Evolutionary conservation across 2,888 invertebrate genomes (phyloP).

Genomic region (Panopea generosa): DNA sequence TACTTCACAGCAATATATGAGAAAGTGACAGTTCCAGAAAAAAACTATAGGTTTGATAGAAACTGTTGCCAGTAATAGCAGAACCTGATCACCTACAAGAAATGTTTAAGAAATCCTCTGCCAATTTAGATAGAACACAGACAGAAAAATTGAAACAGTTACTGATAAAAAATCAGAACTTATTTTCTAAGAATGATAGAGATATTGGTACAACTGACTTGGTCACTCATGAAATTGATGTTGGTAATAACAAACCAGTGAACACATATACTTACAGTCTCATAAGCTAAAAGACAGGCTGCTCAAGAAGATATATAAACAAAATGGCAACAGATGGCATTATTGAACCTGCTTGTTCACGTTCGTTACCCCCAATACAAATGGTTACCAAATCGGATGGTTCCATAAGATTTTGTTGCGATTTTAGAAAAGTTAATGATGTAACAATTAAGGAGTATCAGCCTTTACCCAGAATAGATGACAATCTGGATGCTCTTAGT

Average conservation of each 20-base stretch:
- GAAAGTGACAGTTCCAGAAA: not conserved
- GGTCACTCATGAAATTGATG: conserved; percentile 37
- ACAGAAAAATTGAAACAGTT: conserved; percentile 10
- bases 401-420: conserved; percentile 51
- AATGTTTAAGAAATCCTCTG: conserved; percentile 12
- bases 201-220: conserved; percentile 25
- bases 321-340: conserved; percentile 34
- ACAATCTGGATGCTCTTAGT: conserved; percentile 38
- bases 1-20: conserved; percentile 13
- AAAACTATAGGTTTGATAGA: not conserved
- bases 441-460: conserved; percentile 57
- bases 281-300: conserved; percentile 32
- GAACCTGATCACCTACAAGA: conserved; percentile 20
- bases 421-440: conserved; percentile 54
- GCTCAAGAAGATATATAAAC: conserved; percentile 43
- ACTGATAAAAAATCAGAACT: conserved; percentile 11
- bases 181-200: conserved; percentile 16
- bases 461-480: conserved; percentile 63
- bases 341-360: conserved; percentile 39
- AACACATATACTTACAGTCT: conserved; percentile 33
- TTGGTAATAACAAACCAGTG: conserved; percentile 30
- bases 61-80: not conserved
- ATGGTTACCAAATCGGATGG: conserved; percentile 55
- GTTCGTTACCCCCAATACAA: conserved; percentile 57
- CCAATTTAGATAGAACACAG: conserved; percentile 7